phyloP scores from a whole-genome alignment of 2,113 vertebrate genomes.

The Pavo muticus region DNA sequence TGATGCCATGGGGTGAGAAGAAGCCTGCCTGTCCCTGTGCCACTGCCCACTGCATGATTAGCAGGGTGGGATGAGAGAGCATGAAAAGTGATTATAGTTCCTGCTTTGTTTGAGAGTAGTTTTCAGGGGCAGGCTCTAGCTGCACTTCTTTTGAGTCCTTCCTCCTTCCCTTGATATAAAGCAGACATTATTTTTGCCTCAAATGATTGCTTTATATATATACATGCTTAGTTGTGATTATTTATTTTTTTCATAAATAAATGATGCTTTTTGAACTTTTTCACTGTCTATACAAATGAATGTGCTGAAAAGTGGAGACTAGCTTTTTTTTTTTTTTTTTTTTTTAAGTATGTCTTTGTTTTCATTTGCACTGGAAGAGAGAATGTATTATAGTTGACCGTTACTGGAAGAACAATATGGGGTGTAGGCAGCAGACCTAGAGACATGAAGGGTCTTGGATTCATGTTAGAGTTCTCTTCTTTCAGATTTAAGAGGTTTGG shows the following conservation, averaged over 20 bases:
- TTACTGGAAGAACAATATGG: background rate
- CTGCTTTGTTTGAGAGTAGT: background rate
- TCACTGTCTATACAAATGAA: background rate
- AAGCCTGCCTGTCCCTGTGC: background rate
- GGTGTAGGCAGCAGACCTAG: background rate
- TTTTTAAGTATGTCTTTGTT: background rate
- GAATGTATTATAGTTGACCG: background rate
- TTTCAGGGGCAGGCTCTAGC: background rate
- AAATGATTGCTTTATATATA: background rate
- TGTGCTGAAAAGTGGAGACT: background rate
- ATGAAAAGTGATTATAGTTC: slow-evolving; percentile 29
- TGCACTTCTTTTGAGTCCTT: background rate
- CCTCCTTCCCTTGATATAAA: background rate
- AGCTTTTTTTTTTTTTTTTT: background rate
- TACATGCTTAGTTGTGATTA: background rate
- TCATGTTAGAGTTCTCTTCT: background rate
- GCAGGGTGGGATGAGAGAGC: background rate
- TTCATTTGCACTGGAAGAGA: background rate
- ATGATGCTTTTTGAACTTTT: background rate
- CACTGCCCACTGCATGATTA: background rate
- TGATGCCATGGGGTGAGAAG: background rate
- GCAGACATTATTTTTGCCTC: slow-evolving; percentile 10
- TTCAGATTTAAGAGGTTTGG: background rate
- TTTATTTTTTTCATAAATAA: background rate
- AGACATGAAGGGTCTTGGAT: background rate